Evolutionary conservation across 2,113 vertebrate species (phyloP), one percentile per base, ranked within the genome.

Genomic region (Eira barbara): DNA sequence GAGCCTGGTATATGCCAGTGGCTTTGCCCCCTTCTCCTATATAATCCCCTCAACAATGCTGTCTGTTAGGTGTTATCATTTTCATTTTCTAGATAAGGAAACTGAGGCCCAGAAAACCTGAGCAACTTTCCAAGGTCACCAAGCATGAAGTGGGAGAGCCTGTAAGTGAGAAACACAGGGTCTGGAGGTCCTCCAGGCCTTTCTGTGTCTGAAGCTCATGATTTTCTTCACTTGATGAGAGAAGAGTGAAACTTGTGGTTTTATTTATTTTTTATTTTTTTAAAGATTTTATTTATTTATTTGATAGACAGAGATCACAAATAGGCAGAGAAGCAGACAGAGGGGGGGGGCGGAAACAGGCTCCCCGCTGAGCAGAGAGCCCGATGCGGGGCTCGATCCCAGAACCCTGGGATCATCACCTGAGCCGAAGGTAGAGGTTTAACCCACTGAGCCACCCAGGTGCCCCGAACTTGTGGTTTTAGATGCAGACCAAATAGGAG

Each of bases 261-360:
- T 74, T 42, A 76, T 52, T 52, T 49, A 49, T 52, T 52, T 47
- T 52, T 52, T 52, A 52, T 17, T 52, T 52, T 52, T 52, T 52
- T 52, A 52, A 52, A 52, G 49, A 52, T 52, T 52, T 52, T 52
- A 52, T 52, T 52, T 52, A 49, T 49, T 49, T 49, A 52, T 52
- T 52, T 52, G 15, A 52, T 52, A 52, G 49, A 49, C 49, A 49
- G 49, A 52, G 49, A 52, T 52, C 49, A 52, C 49, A 52, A 52
- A 15, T 17, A 52, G 15, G 49, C 49, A 52, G 49, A 52, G 15
- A 17, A 52, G 49, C 49, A 52, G 49, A 52, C 49, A 5, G 45
- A 47, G 45, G 10, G 49, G 1, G 14, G 0, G 49, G 4, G 49
- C 4, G 4, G 15, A 6, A 15, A 15, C 49, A 52, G 15, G 49